A percentile compares a stretch with the other conserved stretches of the same genome.
Conservation (phyloP, 1,140 invertebrate genomes). For the Linepithema humile region DNA sequence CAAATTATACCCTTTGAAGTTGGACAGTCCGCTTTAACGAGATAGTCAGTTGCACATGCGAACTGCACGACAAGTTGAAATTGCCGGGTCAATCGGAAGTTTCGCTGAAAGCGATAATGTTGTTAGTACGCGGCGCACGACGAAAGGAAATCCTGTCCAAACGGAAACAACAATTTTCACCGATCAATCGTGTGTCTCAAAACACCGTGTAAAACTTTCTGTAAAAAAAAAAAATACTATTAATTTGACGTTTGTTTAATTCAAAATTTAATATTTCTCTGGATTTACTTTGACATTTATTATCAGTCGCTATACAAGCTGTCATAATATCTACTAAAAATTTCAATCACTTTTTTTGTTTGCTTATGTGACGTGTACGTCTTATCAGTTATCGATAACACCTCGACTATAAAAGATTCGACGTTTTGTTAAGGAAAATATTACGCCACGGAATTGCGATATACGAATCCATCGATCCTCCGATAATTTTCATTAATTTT, state of each 20-base stretch:
- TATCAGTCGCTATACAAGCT: neutral
- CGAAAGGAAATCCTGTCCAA: slow-evolving; percentile 11
- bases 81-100: slow-evolving; percentile 4
- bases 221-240: neutral
- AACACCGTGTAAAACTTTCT: neutral
- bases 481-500: slow-evolving; percentile 3
- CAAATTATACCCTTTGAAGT: slow-evolving; percentile 25
- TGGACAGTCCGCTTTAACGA: slow-evolving; percentile 28
- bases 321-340: no score
- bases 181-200: neutral
- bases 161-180: neutral
- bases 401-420: neutral
- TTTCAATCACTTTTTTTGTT: no score
- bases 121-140: neutral
- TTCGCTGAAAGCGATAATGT: neutral
- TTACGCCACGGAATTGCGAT: neutral
- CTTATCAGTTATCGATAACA: neutral
- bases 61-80: neutral
- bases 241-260: neutral
- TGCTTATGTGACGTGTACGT: neutral
- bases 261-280: neutral
- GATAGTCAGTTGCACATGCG: neutral
- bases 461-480: neutral
- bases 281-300: neutral
- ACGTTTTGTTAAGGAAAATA: neutral